phyloP scores from a whole-genome alignment of 2,113 vertebrate genomes.

The Isichthys henryi region DNA sequence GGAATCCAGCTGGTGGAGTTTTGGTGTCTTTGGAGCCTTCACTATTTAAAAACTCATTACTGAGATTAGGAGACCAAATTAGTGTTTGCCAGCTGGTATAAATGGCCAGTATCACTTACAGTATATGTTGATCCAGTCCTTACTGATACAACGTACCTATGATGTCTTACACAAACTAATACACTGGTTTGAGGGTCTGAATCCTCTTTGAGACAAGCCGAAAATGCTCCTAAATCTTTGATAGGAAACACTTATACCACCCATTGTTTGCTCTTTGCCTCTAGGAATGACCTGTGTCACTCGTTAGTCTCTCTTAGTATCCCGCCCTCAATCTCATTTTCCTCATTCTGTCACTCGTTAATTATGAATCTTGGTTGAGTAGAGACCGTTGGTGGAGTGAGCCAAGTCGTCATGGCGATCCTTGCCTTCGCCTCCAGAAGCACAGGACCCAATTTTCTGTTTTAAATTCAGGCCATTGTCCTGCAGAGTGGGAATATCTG shows the following conservation, averaged over 20 bases:
- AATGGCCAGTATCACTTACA: not conserved
- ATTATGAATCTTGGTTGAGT: constrained; percentile 59
- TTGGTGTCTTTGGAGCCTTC: not conserved
- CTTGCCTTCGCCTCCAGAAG: constrained; percentile 26
- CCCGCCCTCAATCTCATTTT: constrained; percentile 32
- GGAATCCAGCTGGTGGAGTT: not conserved
- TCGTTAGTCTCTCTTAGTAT: not conserved
- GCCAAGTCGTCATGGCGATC: constrained; percentile 23
- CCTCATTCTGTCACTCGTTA: constrained; percentile 58
- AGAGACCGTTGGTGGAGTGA: constrained; percentile 27
- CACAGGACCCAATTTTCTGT: constrained; percentile 42
- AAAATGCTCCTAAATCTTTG: not conserved
- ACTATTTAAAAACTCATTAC: not conserved
- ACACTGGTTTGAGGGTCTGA: not conserved
- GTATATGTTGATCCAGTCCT: not conserved
- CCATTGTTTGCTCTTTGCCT: not conserved
- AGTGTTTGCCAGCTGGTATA: not conserved
- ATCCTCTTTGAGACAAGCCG: not conserved
- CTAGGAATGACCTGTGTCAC: not conserved
- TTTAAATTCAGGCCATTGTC: constrained; percentile 43
- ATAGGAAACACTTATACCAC: not conserved
- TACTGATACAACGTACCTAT: not conserved
- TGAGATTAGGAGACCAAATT: not conserved
- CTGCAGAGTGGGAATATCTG: not conserved
- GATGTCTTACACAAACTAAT: not conserved